Evolutionary conservation across 1,140 invertebrate genomes (phyloP), one percentile per base, ranked within the genome.

Genomic region (Halictus rubicundus): DNA sequence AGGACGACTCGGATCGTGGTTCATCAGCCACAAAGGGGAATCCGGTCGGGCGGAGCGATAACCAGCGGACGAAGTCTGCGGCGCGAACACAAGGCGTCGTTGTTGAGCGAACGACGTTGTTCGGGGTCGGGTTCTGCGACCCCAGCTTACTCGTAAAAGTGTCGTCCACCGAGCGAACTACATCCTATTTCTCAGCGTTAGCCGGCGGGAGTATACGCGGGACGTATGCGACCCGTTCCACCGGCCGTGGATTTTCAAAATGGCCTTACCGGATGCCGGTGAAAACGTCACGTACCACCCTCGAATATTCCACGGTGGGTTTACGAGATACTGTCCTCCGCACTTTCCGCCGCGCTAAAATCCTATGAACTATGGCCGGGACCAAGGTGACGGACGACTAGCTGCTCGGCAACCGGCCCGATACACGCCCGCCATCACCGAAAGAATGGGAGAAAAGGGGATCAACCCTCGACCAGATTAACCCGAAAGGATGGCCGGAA

Each of bases 191-290:
- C 76, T 82, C 76, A 77, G 75, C 60, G 83, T 71, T 84, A 59
- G 72, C 59, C n/a, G 32, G 52, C 46, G 37, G 12, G 8, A 59
- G 73, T 12, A 71, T 78, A 74, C 60, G 81, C 46, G 66, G 14
- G 21, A n/a, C 52, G 77, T 59, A 57, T 59, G 54, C 14, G 54
- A 12, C 61, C 54, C 37, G 42, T 42, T 73, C 84, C 49, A 76
- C 59, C 61, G 57, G n/a, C 23, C 80, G 64, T 80, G 84, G 85
- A 86, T 86, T 86, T 83, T 83, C 68, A 80, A 86, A 86, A 83
- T 86, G 57, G 57, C 68, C 76, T 42, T 60, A 63, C 23, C 39
- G n/a, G 12, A 27, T n/a, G 21, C 52, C 21, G 25, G 21, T 57
- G 68, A 73, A 60, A 61, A 68, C 69, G 72, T 86, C 81, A 76